phyloP scores from a whole-genome alignment of 2,888 invertebrate species.

The Cyrtodaria siliqua region DNA sequence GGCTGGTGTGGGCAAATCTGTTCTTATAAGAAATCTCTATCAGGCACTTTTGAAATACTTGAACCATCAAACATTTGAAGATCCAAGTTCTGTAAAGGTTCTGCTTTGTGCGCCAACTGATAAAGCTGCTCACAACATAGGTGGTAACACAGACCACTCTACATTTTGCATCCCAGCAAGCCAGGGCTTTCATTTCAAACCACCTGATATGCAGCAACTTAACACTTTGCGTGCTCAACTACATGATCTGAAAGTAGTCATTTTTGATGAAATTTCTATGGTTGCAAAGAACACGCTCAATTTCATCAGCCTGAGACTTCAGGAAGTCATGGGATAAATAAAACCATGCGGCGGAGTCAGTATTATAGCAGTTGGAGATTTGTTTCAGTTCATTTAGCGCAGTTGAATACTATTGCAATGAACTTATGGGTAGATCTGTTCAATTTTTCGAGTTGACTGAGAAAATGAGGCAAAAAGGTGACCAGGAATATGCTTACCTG shows the following conservation, averaged over 20 bases:
- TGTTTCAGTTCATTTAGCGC: no score
- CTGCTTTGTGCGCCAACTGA: constrained; percentile 63
- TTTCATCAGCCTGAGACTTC: constrained; percentile 39
- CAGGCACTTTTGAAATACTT: constrained; percentile 40
- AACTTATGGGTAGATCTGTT: constrained; percentile 60
- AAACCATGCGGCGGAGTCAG: constrained; percentile 59
- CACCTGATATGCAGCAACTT: constrained; percentile 52
- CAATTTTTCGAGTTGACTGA: constrained; percentile 53
- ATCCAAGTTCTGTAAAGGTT: constrained; percentile 38
- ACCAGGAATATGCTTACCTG: constrained; percentile 51
- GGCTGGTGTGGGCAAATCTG: constrained; percentile 20
- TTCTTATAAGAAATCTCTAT: constrained; percentile 17
- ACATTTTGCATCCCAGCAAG: constrained; percentile 48
- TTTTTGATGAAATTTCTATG: constrained; percentile 42
- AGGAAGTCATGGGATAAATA: constrained; percentile 52
- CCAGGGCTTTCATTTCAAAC: constrained; percentile 40
- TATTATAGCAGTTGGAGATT: constrained; percentile 56
- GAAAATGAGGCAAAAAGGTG: constrained; percentile 68
- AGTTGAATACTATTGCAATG: constrained; percentile 18
- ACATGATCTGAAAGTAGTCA: constrained; percentile 26
- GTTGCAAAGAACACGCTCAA: constrained; percentile 56
- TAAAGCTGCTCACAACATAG: constrained; percentile 61
- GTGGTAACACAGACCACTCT: constrained; percentile 55
- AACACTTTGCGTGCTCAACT: constrained; percentile 22
- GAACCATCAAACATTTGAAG: constrained; percentile 14